Base-by-base conservation (phyloP, 2,797 vertebrate genomes). In the Lepidocolaptes lacrymiger region DNA sequence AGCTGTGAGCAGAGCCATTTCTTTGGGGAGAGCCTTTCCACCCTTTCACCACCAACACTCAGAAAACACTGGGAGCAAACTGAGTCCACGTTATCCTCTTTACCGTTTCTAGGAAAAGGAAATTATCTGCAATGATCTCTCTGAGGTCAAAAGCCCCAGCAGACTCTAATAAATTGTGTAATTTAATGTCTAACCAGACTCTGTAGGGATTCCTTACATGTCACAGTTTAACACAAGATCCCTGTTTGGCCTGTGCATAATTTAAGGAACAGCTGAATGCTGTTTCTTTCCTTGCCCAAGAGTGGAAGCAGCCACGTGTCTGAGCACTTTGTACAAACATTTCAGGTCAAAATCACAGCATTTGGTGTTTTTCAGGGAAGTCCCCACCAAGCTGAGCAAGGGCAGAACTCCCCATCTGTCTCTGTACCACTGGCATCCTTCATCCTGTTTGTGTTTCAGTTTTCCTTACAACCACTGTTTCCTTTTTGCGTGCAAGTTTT, bases 301-400 rank as follows among this genome's bases (percentile, higher is more conserved):
- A 30, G 9, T 2, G n/a, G 84, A 30, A 30, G 61, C 51, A 83
- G 83, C 68, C 48, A 2, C 36, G 0, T 3, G 32, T 68, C 52
- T 14, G 64, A 84, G 69, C 39, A 6, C 69, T 74, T 48, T 4
- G 73, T 62, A 68, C 80, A 59, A 28, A 71, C 17, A 63, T 9
- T 36, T 49, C 36, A 2, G 39, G 39, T 26, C 19, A 27, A 54
- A 88, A 17, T 56, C 14, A 1, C 80, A 74, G 86, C 26, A 6
- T n/a, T 26, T n/a, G 36, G 39, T 10, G 4, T 32, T 63, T 39
- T 37, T 10, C 44, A 74, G 64, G n/a, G 44, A 69, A 86, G 41
- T 3, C 12, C 20, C 51, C 36, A 26, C 41, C 0, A 0, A 69
- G 26, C 28, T 74, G 49, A 84, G 55, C 14, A 3, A 26, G 13